phyloP scores from a whole-genome alignment of 1,140 invertebrate species.

The Zaprionus gabonicus region DNA sequence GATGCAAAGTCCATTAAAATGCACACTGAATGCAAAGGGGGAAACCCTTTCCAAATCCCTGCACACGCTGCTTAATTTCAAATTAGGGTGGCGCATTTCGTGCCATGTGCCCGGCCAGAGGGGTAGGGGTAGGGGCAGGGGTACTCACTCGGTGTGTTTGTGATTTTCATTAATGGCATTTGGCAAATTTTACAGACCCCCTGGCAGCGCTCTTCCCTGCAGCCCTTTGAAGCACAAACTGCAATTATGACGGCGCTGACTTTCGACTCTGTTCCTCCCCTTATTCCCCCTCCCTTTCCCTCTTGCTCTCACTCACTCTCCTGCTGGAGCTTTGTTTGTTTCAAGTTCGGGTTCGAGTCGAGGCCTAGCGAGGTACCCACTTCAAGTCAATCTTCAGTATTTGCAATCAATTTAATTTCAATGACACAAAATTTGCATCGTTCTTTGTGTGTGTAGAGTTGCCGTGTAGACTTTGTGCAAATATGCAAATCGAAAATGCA shows the following conservation, averaged over 20 bases:
- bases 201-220: not conserved
- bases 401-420: slow-evolving; percentile 83
- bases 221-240: slow-evolving; percentile 63
- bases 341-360: not conserved
- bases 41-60: not conserved
- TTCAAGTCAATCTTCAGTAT: slow-evolving; percentile 82
- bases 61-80: slow-evolving; percentile 63
- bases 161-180: slow-evolving; percentile 81
- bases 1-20: slow-evolving; percentile 58
- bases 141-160: slow-evolving; percentile 48
- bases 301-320: not conserved
- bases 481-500: slow-evolving; percentile 83
- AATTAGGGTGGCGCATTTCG: slow-evolving; percentile 74
- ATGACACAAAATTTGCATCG: slow-evolving; percentile 74
- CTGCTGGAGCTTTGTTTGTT: not conserved
- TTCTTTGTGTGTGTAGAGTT: slow-evolving; percentile 31
- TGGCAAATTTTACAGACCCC: slow-evolving; percentile 61
- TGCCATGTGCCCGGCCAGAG: slow-evolving; percentile 56
- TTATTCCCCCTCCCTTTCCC: not conserved
- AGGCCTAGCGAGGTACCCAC: slow-evolving; percentile 43
- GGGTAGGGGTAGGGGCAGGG: not conserved
- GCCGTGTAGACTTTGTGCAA: slow-evolving; percentile 66
- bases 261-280: slow-evolving; percentile 49
- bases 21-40: slow-evolving; percentile 37
- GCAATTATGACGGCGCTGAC: slow-evolving; percentile 67